These are phyloP conservation scores for Cacoxenus indagator DNA, from an alignment of 2,888 invertebrate species.

Conservation along the genomic window DNA sequence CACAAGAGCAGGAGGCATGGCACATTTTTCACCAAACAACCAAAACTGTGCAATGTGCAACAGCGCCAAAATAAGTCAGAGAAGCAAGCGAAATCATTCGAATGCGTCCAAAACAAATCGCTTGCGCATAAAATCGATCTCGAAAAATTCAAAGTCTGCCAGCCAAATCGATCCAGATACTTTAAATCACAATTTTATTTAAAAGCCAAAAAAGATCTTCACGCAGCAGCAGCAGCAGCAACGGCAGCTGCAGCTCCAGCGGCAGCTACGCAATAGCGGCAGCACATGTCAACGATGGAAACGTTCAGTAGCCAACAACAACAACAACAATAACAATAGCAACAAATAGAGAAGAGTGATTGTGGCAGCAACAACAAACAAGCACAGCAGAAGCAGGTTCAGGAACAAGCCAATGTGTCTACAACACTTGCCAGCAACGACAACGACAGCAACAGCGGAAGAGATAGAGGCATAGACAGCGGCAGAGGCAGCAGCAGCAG, in stretches of 20 bases:
- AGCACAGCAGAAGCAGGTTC: background rate
- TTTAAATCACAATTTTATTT: slow-evolving; percentile 60
- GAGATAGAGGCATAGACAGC: background rate
- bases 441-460: background rate
- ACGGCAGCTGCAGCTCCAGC: background rate
- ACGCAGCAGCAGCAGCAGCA: background rate
- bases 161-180: slow-evolving; percentile 64
- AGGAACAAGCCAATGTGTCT: background rate
- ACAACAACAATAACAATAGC: slow-evolving; percentile 12
- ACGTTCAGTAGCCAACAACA: slow-evolving; percentile 1
- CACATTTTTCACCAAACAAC: too few species aligned
- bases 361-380: slow-evolving; percentile 39
- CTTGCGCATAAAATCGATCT: slow-evolving; percentile 6
- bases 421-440: background rate
- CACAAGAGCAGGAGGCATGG: background rate
- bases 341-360: too few species aligned
- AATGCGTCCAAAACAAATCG: slow-evolving; percentile 1
- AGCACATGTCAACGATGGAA: slow-evolving; percentile 4
- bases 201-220: slow-evolving; percentile 42
- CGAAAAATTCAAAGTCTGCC: slow-evolving; percentile 1
- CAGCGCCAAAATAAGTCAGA: background rate
- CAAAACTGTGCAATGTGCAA: slow-evolving; percentile 4
- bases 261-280: background rate
- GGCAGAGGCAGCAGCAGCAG: slow-evolving; percentile 10
- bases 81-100: background rate